Conservation (phyloP, 2,888 invertebrate species). For the Drepanosiphum platanoidis region DNA sequence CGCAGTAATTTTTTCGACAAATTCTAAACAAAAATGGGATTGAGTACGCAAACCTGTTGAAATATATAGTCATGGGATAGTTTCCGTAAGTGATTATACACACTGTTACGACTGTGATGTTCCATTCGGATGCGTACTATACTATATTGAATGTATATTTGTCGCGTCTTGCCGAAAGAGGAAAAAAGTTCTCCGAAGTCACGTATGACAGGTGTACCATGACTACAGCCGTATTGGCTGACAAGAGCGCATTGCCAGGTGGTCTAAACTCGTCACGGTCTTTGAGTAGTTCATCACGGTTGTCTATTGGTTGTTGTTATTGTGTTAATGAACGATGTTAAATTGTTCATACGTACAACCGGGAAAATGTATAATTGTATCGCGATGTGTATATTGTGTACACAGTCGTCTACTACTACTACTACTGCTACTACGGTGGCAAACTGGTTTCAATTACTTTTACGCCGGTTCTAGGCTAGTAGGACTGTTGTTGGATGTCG, state of each 20-base stretch:
- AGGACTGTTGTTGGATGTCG: slow-evolving; percentile 42
- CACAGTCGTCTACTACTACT: background rate
- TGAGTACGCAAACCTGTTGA: background rate
- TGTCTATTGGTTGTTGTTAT: slow-evolving; percentile 16
- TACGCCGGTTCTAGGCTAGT: slow-evolving; percentile 51
- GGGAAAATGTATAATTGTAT: slow-evolving; percentile 10
- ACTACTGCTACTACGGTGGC: background rate
- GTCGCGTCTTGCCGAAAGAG: background rate
- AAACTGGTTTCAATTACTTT: slow-evolving; percentile 45
- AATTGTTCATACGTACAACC: slow-evolving; percentile 27
- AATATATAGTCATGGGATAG: background rate
- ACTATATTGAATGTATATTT: too few relatives aligned
- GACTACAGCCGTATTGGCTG: slow-evolving; percentile 34
- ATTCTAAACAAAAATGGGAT: slow-evolving; percentile 1
- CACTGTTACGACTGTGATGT: background rate
- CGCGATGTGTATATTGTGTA: background rate
- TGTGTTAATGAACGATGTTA: slow-evolving; percentile 42
- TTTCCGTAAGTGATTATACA: slow-evolving; percentile 13
- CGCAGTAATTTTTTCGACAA: slow-evolving; percentile 10
- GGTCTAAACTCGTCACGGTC: slow-evolving; percentile 25
- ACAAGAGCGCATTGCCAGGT: slow-evolving; percentile 39
- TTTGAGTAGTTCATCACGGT: slow-evolving; percentile 27
- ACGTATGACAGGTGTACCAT: slow-evolving; percentile 41
- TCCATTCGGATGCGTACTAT: slow-evolving; percentile 35
- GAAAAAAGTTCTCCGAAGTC: slow-evolving; percentile 31